Evolutionary conservation across 2,797 vertebrate species (phyloP), one percentile per base, ranked within the genome.

Genomic region (Helostoma temminkii): DNA sequence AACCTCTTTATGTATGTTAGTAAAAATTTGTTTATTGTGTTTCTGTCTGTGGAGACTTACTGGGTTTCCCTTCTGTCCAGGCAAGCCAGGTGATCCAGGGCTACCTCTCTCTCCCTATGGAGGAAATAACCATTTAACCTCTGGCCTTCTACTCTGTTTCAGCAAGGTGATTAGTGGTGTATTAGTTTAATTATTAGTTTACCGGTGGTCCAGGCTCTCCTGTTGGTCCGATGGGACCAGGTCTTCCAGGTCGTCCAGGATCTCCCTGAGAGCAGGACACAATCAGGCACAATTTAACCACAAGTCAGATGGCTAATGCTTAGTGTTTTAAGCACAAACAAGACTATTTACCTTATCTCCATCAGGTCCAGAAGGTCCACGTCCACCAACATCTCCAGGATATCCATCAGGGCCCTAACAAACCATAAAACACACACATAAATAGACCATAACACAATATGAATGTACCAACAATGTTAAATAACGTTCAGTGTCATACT

Each of bases 341-440:
- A 26, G 30, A 30, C 4, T 18, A 5, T 16, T 9, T 77, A 99
- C 98, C 96, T 98, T 98, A 12, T 95, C 84, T 65, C 98, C 98
- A 50, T 77, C 75, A 71, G 89, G 77, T 85, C 98, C 98, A 55
- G 36, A 3, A 12, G 52, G 49, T 26, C 98, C 98, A 52, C 85
- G 81, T 21, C 93, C 93, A 66, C 98, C 98, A 0, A 95, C 95
- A 1, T 95, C 91, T 84, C 98, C 98, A 3, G 93, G 76, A 76
- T 97, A 94, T 50, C 98, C 98, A 32, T 96, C 95, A 11, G 94
- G 91, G 76, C 98, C 98, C 98, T 99, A n/a, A 80, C 10, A 52
- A 87, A 62, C 25, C 26, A 74, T 63, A 48, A 81, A 61, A 77
- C 36, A 50, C 21, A 67, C 56, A 73, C 16, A 41, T 77, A 37